Base-by-base conservation (phyloP, 2,888 invertebrate genomes). In the Hedya salicella region DNA sequence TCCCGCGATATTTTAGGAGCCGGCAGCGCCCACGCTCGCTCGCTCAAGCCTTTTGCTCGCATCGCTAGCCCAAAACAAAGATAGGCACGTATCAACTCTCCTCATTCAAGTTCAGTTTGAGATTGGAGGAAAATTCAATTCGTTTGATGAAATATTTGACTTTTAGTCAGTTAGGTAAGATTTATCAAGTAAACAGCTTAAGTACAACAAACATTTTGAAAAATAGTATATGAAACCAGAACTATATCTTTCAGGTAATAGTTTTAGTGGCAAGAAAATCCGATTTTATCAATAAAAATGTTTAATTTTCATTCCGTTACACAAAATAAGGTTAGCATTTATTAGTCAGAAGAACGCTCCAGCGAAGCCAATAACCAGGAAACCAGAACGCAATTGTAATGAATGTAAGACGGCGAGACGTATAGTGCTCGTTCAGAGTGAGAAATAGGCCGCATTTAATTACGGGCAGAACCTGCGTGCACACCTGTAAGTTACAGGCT, bases 391-490 rank as follows among this genome's bases (percentile, higher is more conserved):
- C 48, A 21, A 36, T 8, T 36, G 13, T 46, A 21, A 46, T 13
- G 21, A 21, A 9, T 21, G 6, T 14, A 14, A 21, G 21, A 14
- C 14, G 16, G 30, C 13, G 49, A 40, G 63, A 56, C 40, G 5
- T 30, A n/a, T n/a, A 56, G 30, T 32, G 50, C 56, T 48, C 57
- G 44, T 44, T 59, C 17, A 39, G 44, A 30, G 9, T 60, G 52
- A 60, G 53, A 65, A 60, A 60, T 53, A 25, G 53, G 30, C 59
- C 59, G 30, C 42, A 39, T 46, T 46, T 46, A 59, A 65, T 65
- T 52, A 36, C 21, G 14, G 2, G 16, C 3, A 21, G 52, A n/a
- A 52, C 32, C 14, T 19, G 11, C 40, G 21, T 14, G 9, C 40
- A 16, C 48, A 59, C 59, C 46, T 59, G 59, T 53, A n/a, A 50